phyloP scores from a whole-genome alignment of 2,113 vertebrate species.

The Sarotherodon lohbergeri region DNA sequence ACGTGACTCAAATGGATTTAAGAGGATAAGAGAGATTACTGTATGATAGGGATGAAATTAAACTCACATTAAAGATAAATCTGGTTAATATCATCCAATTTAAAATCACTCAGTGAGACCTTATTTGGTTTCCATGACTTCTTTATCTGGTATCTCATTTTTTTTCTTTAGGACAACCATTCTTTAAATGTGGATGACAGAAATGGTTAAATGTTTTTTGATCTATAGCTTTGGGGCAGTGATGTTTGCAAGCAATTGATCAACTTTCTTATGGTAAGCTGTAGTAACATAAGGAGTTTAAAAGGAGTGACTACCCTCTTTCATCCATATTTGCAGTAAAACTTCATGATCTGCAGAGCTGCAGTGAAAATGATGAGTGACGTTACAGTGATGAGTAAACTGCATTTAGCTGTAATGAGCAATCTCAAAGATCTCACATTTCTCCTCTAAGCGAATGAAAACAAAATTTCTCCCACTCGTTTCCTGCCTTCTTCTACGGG shows the following conservation, averaged over 20 bases:
- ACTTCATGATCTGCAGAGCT: background rate
- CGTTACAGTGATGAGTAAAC: background rate
- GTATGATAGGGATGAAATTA: background rate
- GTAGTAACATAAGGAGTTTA: background rate
- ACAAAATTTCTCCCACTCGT: background rate
- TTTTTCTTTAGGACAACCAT: background rate
- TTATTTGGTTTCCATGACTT: background rate
- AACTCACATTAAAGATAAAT: background rate
- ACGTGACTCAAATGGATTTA: background rate
- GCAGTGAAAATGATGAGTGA: background rate
- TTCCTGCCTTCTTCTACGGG: background rate
- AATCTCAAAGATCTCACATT: background rate
- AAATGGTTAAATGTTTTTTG: background rate
- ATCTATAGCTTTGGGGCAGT: background rate
- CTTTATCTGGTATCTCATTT: background rate
- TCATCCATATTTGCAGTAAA: background rate
- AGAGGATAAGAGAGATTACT: background rate
- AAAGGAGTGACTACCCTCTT: background rate
- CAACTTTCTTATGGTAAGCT: background rate
- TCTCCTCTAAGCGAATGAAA: background rate
- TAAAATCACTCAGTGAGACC: background rate
- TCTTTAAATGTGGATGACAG: background rate
- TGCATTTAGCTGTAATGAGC: background rate
- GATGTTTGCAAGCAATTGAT: background rate
- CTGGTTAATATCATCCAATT: background rate